Base-by-base conservation (phyloP, 2,888 invertebrate species). In the Lasioglossum vierecki region DNA sequence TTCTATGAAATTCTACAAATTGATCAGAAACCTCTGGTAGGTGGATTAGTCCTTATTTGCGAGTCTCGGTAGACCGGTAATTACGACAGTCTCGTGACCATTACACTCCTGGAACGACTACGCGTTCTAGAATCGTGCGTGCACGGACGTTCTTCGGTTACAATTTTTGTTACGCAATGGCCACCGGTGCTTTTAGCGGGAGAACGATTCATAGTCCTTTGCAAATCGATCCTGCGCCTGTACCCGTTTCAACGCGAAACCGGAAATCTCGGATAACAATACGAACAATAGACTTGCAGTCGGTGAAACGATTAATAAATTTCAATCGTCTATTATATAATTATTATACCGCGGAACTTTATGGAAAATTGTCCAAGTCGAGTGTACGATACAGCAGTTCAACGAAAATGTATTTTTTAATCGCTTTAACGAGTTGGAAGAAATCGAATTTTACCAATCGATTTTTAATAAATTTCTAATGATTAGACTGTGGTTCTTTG, bases 121-220 rank as follows among this genome's bases (percentile, higher is more conserved):
- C 75, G 75, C 22, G 49, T 78, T 22, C 46, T 41, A 66, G 76
- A 49, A 78, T 76, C 46, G 35, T 46, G 53, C 39, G 35, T 72
- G 44, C 13, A 35, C 63, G 71, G 60, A 83, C 63, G 63, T 75
- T 78, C 35, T 72, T 53, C 75, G 70, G 44, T 84, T 75, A 75
- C 44, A 41, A 75, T 76, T 76, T 57, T 83, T 44, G 53, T 84
- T 84, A 57, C 73, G 84, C 63, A 84, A 84, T 44, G 1, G 18
- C 71, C 39, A 22, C 53, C 49, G 84, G 70, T 66, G 75, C 15
- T 76, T 75, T 83, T 74, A 71, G 44, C 57, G 35, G n/a, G n/a
- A 53, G 22, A 35, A 30, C 46, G 68, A 72, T 73, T 73, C 44
- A 18, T 9, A 26, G 44, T 71, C 49, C 60, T 74, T 81, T 15